Percentiles rank a stretch among this genome's conserved stretches.
phyloP scores from a whole-genome alignment of 2,888 invertebrate genomes.

The Nesidiocoris tenuis region DNA sequence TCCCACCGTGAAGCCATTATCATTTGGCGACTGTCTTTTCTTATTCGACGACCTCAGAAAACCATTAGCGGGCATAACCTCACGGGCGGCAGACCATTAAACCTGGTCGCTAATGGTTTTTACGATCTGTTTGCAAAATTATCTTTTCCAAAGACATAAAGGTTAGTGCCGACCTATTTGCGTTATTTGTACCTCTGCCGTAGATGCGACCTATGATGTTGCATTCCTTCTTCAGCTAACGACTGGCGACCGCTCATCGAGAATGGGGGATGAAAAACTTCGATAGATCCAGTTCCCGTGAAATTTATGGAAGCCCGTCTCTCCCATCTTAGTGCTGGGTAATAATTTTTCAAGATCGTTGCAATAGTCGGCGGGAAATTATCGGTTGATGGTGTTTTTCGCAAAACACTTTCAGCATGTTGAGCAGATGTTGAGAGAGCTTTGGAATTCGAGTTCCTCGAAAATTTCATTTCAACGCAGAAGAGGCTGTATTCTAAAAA shows the following conservation, averaged over 20 bases:
- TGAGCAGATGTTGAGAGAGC: too few relatives aligned
- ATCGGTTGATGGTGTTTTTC: too few relatives aligned
- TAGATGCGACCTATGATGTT: neutral
- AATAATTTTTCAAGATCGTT: too few relatives aligned
- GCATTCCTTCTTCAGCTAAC: neutral
- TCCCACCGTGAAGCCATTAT: slow-evolving; percentile 29
- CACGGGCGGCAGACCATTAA: slow-evolving; percentile 15
- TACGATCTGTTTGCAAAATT: slow-evolving; percentile 34
- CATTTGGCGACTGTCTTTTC: slow-evolving; percentile 13
- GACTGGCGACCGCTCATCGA: neutral
- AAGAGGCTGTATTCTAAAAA: too few relatives aligned
- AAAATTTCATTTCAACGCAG: too few relatives aligned
- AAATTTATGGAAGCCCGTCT: neutral
- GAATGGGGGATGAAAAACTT: neutral
- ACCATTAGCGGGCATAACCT: slow-evolving; percentile 27
- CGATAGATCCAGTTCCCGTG: neutral
- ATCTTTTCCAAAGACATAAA: neutral
- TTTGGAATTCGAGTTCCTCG: too few relatives aligned
- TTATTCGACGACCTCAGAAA: slow-evolving; percentile 10
- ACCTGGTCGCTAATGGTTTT: slow-evolving; percentile 25
- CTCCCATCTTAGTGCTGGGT: too few relatives aligned
- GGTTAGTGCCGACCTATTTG: neutral
- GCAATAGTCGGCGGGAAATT: too few relatives aligned
- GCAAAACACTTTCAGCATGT: too few relatives aligned
- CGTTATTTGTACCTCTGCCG: slow-evolving; percentile 3